These are phyloP conservation scores for Argopecten irradians DNA, from an alignment of 1,140 invertebrate species.

Conservation along the genomic window DNA sequence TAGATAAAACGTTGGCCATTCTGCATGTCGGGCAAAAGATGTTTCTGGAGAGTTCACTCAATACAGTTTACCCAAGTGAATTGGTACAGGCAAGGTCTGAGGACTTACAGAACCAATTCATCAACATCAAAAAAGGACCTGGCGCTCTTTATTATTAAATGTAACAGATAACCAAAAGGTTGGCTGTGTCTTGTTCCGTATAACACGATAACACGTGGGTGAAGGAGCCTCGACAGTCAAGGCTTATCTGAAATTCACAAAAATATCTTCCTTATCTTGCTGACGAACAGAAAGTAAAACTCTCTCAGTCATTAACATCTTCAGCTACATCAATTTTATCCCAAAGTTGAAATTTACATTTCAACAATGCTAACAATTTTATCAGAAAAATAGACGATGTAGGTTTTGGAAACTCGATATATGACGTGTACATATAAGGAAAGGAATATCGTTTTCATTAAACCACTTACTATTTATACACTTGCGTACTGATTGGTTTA, in stretches of 20 bases:
- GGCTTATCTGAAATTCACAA: background rate
- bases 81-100: no score
- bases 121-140: background rate
- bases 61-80: no score
- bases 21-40: no score
- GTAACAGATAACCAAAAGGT: background rate
- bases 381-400: background rate
- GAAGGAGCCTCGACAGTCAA: background rate
- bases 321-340: background rate
- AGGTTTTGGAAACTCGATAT: background rate
- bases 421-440: background rate
- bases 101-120: background rate
- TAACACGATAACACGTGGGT: background rate
- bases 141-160: background rate
- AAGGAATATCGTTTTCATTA: background rate
- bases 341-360: background rate
- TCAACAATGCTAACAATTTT: background rate
- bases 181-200: background rate
- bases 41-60: no score
- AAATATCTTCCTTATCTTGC: background rate
- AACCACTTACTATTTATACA: background rate
- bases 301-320: background rate
- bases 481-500: background rate
- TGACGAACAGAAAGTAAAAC: constrained; percentile 9
- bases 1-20: no score